Percentiles rank a stretch among this genome's conserved stretches.
Evolutionary conservation across 1,140 invertebrate species (phyloP).

Genomic region (Drosophila mayri): DNA sequence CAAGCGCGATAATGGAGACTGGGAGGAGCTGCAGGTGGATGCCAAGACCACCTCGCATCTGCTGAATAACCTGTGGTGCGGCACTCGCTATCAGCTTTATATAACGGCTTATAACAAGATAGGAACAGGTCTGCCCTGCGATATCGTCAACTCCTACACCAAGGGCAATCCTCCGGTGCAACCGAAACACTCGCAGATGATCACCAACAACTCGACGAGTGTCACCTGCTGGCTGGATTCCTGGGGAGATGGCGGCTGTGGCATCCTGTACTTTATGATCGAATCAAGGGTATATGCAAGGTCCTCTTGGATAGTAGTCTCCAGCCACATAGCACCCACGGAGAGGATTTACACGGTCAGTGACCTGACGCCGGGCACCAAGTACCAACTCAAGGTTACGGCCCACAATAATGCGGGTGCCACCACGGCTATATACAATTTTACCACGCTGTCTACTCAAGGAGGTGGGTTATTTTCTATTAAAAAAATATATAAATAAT

Average conservation of each 20-base stretch:
- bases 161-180: conserved; percentile 93
- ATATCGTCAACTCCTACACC: conserved; percentile 93
- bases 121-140: conserved; percentile 94
- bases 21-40: conserved; percentile 94
- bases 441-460: conserved; percentile 91
- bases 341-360: conserved; percentile 92
- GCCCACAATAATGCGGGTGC: conserved; percentile 97
- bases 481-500: not conserved
- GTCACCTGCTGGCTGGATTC: conserved; percentile 94
- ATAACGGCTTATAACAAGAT: conserved; percentile 95
- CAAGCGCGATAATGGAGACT: conserved; percentile 94
- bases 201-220: conserved; percentile 94
- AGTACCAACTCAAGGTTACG: conserved; percentile 94
- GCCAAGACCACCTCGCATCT: conserved; percentile 91
- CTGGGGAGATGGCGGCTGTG: conserved; percentile 96
- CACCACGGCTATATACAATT: conserved; percentile 94
- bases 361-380: conserved; percentile 93
- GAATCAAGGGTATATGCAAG: conserved; percentile 87
- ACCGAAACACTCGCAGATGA: conserved; percentile 92
- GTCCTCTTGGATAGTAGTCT: conserved; percentile 89
- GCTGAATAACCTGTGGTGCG: conserved; percentile 93
- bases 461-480: conserved; percentile 87
- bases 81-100: conserved; percentile 94
- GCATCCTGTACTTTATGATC: conserved; percentile 94
- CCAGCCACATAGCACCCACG: conserved; percentile 90